These are phyloP conservation scores for Telenomus remus DNA, from an alignment of 1,140 invertebrate genomes.

Conservation along the genomic window DNA sequence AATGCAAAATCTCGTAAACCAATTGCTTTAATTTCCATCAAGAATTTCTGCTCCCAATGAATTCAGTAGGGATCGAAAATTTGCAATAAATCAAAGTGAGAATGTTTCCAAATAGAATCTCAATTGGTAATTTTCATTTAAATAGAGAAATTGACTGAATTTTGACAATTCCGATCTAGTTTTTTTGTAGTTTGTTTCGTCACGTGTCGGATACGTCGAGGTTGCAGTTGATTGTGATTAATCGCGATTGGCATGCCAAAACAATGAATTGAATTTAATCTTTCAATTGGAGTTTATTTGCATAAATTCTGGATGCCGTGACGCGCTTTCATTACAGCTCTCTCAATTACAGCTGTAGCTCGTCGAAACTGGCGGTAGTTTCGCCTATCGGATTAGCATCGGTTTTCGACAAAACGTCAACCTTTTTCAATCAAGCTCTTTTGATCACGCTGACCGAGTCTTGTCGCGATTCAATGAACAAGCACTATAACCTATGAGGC, in stretches of 20 bases:
- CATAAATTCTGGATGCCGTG: constrained; percentile 47
- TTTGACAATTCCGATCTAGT: neutral
- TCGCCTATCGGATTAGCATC: constrained; percentile 55
- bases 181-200: neutral
- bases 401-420: constrained; percentile 48
- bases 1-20: neutral
- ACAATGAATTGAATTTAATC: constrained; percentile 51
- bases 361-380: constrained; percentile 31
- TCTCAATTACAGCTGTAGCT: constrained; percentile 46
- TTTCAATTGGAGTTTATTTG: constrained; percentile 54
- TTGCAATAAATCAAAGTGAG: too few species aligned
- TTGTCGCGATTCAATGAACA: constrained; percentile 12
- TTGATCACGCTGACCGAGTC: constrained; percentile 61
- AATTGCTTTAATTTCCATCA: neutral
- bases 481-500: too few species aligned
- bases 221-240: constrained; percentile 6
- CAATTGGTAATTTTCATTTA: neutral
- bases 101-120: too few species aligned
- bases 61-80: too few species aligned
- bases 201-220: neutral
- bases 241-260: constrained; percentile 24
- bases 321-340: constrained; percentile 43
- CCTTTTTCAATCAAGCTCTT: constrained; percentile 68
- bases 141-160: neutral
- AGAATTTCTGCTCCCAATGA: too few species aligned